phyloP scores from a whole-genome alignment of 2,113 vertebrate species.

The Hypocryptadius cinnamomeus region DNA sequence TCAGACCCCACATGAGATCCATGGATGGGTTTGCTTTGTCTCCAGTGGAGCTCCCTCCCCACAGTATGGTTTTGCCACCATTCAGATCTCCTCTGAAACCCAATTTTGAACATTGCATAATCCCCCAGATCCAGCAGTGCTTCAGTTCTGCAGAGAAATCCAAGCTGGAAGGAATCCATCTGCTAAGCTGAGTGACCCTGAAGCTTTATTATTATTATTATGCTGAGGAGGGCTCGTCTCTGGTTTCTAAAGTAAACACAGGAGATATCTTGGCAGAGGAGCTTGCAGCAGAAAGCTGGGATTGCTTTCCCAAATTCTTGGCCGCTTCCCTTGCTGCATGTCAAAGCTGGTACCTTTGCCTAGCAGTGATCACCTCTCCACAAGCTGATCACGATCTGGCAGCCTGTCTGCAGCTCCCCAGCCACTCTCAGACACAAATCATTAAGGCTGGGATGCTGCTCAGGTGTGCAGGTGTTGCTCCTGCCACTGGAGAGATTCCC shows the following conservation, averaged over 20 bases:
- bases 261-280: conserved; percentile 48
- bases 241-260: conserved; percentile 53
- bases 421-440: conserved; percentile 51
- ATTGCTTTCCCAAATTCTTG: conserved; percentile 43
- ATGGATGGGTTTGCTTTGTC: background rate
- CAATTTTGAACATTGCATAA: background rate
- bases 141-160: background rate
- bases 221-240: background rate
- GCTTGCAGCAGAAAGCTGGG: background rate
- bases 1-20: background rate
- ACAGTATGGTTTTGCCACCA: background rate
- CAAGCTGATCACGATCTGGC: conserved; percentile 49
- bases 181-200: conserved; percentile 23
- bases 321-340: conserved; percentile 38
- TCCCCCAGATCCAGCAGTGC: background rate
- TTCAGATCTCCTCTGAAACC: conserved; percentile 1
- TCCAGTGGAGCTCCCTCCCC: background rate
- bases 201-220: conserved; percentile 15
- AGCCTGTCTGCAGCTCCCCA: conserved; percentile 27
- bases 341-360: conserved; percentile 62
- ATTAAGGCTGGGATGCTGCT: background rate
- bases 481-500: background rate
- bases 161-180: conserved; percentile 21
- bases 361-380: conserved; percentile 8
- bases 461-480: background rate